Evolutionary conservation across 2,797 vertebrate species (phyloP), one percentile per base, ranked within the genome.

Genomic region (Chloroceryle inda): DNA sequence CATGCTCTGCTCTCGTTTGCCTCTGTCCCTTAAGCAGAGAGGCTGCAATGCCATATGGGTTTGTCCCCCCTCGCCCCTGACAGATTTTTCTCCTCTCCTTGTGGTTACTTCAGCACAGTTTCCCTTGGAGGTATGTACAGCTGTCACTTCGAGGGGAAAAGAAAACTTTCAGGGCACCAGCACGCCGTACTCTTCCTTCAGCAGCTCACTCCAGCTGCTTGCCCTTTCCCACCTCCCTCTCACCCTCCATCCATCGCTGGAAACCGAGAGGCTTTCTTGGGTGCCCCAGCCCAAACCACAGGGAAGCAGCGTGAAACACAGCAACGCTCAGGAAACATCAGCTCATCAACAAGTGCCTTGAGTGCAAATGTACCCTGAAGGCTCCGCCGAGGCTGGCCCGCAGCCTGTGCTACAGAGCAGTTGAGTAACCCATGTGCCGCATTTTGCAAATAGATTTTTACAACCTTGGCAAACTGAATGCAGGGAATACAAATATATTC

Each of bases 141-240:
- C 83, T 92, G 91, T 89, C 80, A 53, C 56, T 64, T 45, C 0
- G 0, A 90, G 66, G 63, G 37, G 42, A 82, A 90, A 92, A 94
- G 66, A 73, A 92, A 91, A 77, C 53, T 38, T 79, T 47, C 44
- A 6, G 24, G 56, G 52, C 77, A 74, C 52, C 35, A 88, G 64
- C 1, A 0, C 1, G 1, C 42, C 0, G 0, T 31, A 27, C 56
- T 67, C 33, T 27, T 40, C 40, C 40, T 85, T 44, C 20, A 4
- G 88, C 63, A 85, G 85, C 85, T 86, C 66, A 5, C 45, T 86
- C 56, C 56, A 69, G 91, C 50, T 22, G 17, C 21, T 27, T 27
- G 44, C 52, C 31, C 77, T 75, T 61, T 80, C 62, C 88, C 45
- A 58, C 44, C 22, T 72, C 53, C 58, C 3, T 2, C 59, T 37